These are phyloP conservation scores for Schizopygopsis pylzovi DNA, from an alignment of 2,797 vertebrate species.

Conservation along the genomic window DNA sequence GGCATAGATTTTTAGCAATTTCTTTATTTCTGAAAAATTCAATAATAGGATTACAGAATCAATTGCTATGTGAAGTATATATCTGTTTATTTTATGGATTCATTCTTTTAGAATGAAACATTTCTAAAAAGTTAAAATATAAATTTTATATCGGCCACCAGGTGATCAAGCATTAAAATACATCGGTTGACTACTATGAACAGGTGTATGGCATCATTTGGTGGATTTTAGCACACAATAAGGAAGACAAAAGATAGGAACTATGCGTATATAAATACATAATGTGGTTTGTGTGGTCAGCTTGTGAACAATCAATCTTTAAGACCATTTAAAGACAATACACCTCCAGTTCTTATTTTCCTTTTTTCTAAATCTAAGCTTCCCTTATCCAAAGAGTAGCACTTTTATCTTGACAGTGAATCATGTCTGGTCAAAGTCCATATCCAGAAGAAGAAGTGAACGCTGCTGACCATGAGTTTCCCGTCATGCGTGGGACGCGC, in stretches of 20 bases:
- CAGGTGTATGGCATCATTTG: background rate
- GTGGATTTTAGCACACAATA: background rate
- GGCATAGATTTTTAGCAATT: background rate
- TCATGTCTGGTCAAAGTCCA: conserved; percentile 42
- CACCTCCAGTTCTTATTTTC: background rate
- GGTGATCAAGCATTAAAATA: background rate
- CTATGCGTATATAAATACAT: background rate
- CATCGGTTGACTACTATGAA: background rate
- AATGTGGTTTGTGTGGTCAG: background rate
- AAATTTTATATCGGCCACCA: background rate
- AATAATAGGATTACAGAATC: background rate
- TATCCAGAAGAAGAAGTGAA: conserved; percentile 61
- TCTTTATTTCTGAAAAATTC: background rate
- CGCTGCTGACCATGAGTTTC: conserved; percentile 59
- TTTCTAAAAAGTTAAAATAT: background rate
- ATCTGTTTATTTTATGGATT: background rate
- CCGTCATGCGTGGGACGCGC: conserved; percentile 71
- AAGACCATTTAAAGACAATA: background rate
- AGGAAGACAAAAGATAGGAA: background rate
- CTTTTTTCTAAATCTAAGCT: background rate
- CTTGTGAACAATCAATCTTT: background rate
- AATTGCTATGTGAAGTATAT: background rate
- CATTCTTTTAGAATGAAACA: background rate
- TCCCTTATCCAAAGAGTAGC: background rate
- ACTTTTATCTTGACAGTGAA: conserved; percentile 1